Base-by-base conservation (phyloP, 2,113 vertebrate species). In the Mus pahari region DNA sequence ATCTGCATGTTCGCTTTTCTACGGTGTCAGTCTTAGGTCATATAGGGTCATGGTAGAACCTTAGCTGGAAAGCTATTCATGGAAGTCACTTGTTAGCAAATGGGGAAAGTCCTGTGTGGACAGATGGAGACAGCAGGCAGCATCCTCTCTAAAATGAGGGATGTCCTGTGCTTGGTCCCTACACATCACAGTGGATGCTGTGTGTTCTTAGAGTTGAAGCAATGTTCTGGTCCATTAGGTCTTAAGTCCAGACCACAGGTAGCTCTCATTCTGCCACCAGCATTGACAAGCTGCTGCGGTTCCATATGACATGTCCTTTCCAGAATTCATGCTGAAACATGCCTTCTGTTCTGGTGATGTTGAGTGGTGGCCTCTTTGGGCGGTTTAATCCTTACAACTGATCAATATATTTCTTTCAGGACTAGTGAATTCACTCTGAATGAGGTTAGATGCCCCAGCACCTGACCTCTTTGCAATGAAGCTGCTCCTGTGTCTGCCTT, bases 191-290 rank as follows among this genome's bases (percentile, higher is more conserved):
- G 26, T 11, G 6, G 39, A n/a, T 5, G 4, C 48, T 64, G 24
- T 28, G 3, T 0, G 0, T 4, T 45, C 7, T 75, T 11, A 17
- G 11, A 64, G 58, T 64, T 55, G 26, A 24, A 71, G 24, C 1
- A 1, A 31, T 3, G 28, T 53, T 48, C 82, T 19, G 7, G 39
- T 22, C 10, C 6, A 19, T 33, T 22, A 62, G 64, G 48, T 12
- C 9, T 3, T 11, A 42, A 64, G 58, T 33, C 7, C 0, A 14
- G 17, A 39, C 39, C 64, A 31, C 17, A 42, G n/a, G 33, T 33
- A 10, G n/a, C 0, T 4, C 17, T 31, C 4, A 0, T 1, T 1
- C 53, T 28, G 12, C 14, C 19, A 70, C 4, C 31, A 10, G 36
- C 53, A 33, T 60, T 48, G 78, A 28, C 33, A 79, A 45, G 19